A percentile compares a stretch with the other conserved stretches of the same genome.
These are phyloP conservation scores for Xestia c-nigrum DNA, from an alignment of 2,888 invertebrate genomes.

Conservation along the genomic window DNA sequence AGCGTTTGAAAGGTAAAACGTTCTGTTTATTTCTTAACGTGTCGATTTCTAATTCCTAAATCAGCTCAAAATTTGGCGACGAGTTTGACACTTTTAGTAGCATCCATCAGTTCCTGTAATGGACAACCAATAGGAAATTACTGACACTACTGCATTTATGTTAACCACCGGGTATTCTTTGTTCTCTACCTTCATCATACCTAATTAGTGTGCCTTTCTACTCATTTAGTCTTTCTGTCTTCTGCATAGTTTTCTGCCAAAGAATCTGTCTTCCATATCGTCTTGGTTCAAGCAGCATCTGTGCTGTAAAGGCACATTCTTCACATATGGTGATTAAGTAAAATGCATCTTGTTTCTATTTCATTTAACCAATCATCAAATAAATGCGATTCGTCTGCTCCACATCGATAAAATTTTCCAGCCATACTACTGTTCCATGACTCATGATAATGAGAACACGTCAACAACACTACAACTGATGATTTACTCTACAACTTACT, in stretches of 20 bases:
- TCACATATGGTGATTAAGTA: not conserved
- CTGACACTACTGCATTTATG: not conserved
- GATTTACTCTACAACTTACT: not conserved
- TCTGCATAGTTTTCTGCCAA: not conserved
- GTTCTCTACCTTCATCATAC: not conserved
- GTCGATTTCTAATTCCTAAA: not conserved
- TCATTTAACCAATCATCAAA: not conserved
- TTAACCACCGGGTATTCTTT: not conserved
- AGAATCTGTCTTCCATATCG: not conserved
- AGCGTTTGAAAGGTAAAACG: not conserved
- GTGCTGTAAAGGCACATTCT: not conserved
- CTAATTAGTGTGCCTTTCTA: not conserved
- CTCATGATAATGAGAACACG: not conserved
- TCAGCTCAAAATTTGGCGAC: not conserved
- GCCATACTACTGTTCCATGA: not conserved
- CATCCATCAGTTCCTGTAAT: not conserved
- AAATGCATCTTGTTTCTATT: not conserved
- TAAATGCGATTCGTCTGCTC: not conserved
- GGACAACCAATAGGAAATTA: not conserved
- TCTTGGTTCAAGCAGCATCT: not conserved
- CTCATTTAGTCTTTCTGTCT: not conserved
- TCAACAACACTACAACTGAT: too few species aligned
- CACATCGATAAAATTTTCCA: not conserved
- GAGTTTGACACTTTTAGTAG: not conserved
- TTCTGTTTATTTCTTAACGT: slow-evolving; percentile 1